Evolutionary conservation across 2,797 vertebrate species (phyloP).

Genomic region (Mus caroli): DNA sequence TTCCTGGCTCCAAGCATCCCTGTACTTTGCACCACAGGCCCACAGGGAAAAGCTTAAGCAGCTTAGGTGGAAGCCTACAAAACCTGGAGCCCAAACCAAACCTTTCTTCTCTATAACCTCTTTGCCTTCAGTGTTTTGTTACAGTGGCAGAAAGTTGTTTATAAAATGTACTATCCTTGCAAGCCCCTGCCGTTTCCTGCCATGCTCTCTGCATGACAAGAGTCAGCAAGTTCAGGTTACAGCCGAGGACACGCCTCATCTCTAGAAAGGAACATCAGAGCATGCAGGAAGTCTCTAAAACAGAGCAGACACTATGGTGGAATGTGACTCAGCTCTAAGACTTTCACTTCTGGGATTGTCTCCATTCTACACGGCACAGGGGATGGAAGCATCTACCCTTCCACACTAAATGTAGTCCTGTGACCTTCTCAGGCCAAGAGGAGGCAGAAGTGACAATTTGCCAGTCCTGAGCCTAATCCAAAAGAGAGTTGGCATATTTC

Average conservation of each 20-base stretch:
- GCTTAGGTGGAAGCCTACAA: not conserved
- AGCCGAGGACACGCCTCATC: not conserved
- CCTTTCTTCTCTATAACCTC: not conserved
- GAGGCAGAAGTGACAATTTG: not conserved
- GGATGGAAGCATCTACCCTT: too few species aligned
- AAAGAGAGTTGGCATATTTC: not conserved
- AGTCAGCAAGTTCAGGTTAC: not conserved
- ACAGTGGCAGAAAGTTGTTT: not conserved
- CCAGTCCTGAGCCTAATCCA: not conserved
- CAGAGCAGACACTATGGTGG: fast-evolving
- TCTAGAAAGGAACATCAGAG: not conserved
- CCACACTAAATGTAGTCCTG: not conserved
- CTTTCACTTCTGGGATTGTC: not conserved
- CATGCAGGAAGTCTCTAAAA: not conserved
- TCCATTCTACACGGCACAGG: not conserved
- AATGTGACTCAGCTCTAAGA: fast-evolving
- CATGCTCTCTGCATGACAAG: not conserved
- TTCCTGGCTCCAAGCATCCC: not conserved
- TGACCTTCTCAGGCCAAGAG: not conserved
- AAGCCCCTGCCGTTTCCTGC: not conserved
- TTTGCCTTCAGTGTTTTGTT: not conserved
- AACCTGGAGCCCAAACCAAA: not conserved
- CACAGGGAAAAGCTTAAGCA: not conserved
- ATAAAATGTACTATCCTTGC: not conserved
- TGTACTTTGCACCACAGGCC: not conserved